Evolutionary conservation across 2,113 vertebrate genomes (phyloP), one percentile per base, ranked within the genome.

Genomic region (Tetrao urogallus): DNA sequence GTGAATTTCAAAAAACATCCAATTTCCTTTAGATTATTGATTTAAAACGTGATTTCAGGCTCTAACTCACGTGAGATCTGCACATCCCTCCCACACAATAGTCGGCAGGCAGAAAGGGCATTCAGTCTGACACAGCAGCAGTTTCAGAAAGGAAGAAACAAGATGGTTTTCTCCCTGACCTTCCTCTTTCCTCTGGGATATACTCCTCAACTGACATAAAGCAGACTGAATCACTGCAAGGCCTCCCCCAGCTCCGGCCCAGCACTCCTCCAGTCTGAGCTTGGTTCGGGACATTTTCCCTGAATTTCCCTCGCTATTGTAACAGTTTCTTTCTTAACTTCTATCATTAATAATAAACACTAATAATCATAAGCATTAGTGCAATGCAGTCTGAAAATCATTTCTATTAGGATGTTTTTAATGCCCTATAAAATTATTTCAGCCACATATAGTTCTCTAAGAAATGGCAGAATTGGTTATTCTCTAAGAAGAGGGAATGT

Each of bases 361-460:
- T 74, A 92, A 85, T 77, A 91, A 80, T 42, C 38, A 65, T 24
- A 81, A 88, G 21, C 27, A 84, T 67, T 86, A 75, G 6, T 71
- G 34, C 45, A 70, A 56, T 28, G 28, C 9, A 60, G 81, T 77
- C 52, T 57, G 52, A 88, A 54, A 94, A 85, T 66, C n/a, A 71
- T 80, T 94, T 96, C 27, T 94, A 32, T 77, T 71, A 74, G 60
- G 36, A 88, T 71, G 77, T 91, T 74, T 94, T 89, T 76, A 82
- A 56, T 63, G 75, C 3, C 4, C 19, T 54, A 64, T 38, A 74
- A 73, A 91, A 94, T 80, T 71, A 69, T 88, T 95, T 83, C 2
- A 1, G 47, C 2, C 2, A 73, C 63, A 71, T 50, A 82, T 73
- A 82, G 22, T 73, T 87, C 54, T 74, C 34, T 58, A 50, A 75